These are phyloP conservation scores for Hypothenemus hampei DNA, from an alignment of 1,140 invertebrate species.

Conservation along the genomic window DNA sequence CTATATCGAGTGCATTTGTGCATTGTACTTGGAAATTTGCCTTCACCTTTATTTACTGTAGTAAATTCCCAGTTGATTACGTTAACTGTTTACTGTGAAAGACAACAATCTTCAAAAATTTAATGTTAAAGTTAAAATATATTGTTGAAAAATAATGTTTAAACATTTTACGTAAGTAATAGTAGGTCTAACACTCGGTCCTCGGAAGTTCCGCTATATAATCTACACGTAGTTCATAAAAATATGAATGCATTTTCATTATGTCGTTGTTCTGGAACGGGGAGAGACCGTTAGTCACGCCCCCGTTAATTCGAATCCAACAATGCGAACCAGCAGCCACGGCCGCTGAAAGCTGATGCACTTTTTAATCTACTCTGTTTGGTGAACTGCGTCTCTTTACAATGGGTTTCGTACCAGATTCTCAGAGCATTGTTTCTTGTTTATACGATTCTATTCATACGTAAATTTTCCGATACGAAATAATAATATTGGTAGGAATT, in stretches of 20 bases:
- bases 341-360: constrained; percentile 2
- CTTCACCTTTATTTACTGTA: background rate
- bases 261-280: constrained; percentile 19
- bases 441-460: too few relatives aligned
- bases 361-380: constrained; percentile 13
- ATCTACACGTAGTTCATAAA: constrained; percentile 24
- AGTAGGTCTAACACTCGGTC: too few relatives aligned
- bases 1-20: too few relatives aligned
- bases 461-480: too few relatives aligned
- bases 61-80: background rate
- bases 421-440: too few relatives aligned
- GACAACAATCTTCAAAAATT: too few relatives aligned
- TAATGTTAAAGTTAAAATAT: too few relatives aligned
- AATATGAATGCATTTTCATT: constrained; percentile 32
- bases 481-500: too few relatives aligned
- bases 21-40: background rate
- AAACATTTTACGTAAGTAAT: too few relatives aligned
- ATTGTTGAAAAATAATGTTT: too few relatives aligned
- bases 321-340: background rate
- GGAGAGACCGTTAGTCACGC: constrained; percentile 18
- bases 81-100: too few relatives aligned
- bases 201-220: constrained; percentile 16
- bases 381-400: background rate
- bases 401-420: too few relatives aligned
- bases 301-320: constrained; percentile 14